A percentile compares a stretch with the other conserved stretches of the same genome.
Conservation (phyloP, 2,888 invertebrate species). For the Hypsopygia costalis region DNA sequence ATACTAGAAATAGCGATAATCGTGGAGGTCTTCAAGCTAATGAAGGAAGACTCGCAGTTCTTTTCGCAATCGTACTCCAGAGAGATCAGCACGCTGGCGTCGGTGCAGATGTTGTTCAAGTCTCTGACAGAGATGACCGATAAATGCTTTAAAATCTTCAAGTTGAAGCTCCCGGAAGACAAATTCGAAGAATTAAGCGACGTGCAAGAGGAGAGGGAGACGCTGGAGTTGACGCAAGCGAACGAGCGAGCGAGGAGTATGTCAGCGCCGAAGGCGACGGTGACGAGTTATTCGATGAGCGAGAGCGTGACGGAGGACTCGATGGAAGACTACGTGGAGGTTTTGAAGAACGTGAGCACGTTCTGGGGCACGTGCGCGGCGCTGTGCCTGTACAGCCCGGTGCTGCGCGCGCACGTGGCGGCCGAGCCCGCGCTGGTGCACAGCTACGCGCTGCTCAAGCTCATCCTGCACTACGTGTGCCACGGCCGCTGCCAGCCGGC, state of each 20-base stretch:
- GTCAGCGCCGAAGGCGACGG: constrained; percentile 36
- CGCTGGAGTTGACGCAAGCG: constrained; percentile 29
- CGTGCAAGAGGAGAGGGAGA: constrained; percentile 41
- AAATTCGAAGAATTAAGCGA: constrained; percentile 52
- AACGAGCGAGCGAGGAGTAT: constrained; percentile 21
- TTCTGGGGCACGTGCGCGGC: constrained; percentile 76
- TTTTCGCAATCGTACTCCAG: constrained; percentile 42
- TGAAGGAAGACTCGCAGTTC: constrained; percentile 42
- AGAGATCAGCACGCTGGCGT: constrained; percentile 58
- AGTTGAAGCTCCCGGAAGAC: constrained; percentile 44
- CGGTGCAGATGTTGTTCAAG: constrained; percentile 66
- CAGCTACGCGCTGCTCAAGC: constrained; percentile 57
- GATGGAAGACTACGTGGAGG: constrained; percentile 45
- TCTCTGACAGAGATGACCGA: constrained; percentile 58
- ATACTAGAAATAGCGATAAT: constrained; percentile 81
- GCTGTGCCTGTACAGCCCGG: constrained; percentile 77
- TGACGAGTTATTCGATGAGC: constrained; percentile 23
- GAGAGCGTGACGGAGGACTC: constrained; percentile 34
- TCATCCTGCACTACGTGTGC: constrained; percentile 49
- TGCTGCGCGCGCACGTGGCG: constrained; percentile 68
- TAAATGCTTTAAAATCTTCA: constrained; percentile 56
- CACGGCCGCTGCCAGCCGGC: constrained; percentile 17
- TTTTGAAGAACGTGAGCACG: constrained; percentile 60
- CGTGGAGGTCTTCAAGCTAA: constrained; percentile 78
- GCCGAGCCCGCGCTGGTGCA: constrained; percentile 52